These are phyloP conservation scores for Pelochelys cantorii DNA, from an alignment of 2,797 vertebrate species.

Conservation along the genomic window DNA sequence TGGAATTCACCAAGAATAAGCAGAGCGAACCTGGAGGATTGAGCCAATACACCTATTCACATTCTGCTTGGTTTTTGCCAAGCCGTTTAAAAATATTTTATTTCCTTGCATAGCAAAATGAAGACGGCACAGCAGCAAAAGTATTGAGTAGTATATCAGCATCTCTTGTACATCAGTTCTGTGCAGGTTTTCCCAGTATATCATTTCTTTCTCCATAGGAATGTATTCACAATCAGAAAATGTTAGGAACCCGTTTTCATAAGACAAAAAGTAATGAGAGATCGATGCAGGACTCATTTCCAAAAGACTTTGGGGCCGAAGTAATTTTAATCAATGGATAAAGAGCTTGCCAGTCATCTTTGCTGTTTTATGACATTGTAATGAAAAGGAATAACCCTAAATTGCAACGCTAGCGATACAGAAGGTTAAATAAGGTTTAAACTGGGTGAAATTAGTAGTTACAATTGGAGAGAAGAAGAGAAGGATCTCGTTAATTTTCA, in stretches of 20 bases:
- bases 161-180: background rate
- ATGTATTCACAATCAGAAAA: background rate
- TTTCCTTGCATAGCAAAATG: background rate
- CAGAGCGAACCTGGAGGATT: background rate
- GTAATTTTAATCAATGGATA: conserved; percentile 29
- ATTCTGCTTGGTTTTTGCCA: background rate
- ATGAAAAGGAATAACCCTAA: conserved; percentile 36
- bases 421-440: too few species aligned
- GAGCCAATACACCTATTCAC: background rate
- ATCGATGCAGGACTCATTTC: background rate
- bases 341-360: background rate
- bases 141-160: background rate
- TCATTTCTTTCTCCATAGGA: background rate
- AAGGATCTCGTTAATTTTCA: background rate
- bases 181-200: background rate
- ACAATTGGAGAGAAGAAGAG: fast-evolving
- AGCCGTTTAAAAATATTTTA: background rate
- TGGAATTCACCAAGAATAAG: background rate
- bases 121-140: background rate
- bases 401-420: conserved; percentile 43
- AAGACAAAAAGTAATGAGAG: background rate
- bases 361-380: conserved; percentile 40
- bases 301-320: conserved; percentile 22
- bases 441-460: conserved; percentile 54
- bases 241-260: conserved; percentile 15